Evolutionary conservation across 2,797 vertebrate species (phyloP).

Genomic region (Xenops minutus): DNA sequence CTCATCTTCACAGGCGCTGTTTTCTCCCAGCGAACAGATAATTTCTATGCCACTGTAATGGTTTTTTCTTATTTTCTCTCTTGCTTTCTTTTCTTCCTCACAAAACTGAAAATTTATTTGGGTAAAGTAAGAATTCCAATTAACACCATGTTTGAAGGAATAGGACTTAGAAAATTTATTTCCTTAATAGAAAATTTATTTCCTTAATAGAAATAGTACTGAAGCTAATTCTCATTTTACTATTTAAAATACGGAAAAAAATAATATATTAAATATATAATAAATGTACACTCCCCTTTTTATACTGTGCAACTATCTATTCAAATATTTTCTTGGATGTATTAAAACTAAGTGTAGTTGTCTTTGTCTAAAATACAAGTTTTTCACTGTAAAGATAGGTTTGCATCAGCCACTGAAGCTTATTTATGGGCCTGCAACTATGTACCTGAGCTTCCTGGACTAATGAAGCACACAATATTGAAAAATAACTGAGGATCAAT

Average conservation of each 20-base stretch:
- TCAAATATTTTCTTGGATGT: background rate
- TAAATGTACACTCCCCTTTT: background rate
- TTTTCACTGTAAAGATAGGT: background rate
- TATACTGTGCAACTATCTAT: background rate
- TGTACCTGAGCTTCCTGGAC: background rate
- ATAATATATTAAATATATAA: background rate
- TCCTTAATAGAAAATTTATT: background rate
- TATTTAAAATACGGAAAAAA: background rate
- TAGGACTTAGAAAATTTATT: background rate
- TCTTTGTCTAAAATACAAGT: background rate
- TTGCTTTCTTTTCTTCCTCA: background rate
- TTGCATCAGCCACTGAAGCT: background rate
- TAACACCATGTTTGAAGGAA: background rate
- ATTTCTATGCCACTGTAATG: background rate
- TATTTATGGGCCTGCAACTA: background rate
- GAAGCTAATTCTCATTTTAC: background rate
- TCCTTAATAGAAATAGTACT: background rate
- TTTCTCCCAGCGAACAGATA: background rate
- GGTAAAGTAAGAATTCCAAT: background rate
- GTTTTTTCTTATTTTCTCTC: background rate
- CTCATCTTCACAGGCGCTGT: background rate
- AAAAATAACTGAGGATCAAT: conserved; percentile 48
- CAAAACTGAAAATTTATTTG: background rate
- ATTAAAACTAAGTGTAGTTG: background rate
- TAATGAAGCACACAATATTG: background rate